Evolutionary conservation across 1,140 invertebrate genomes (phyloP), one percentile per base, ranked within the genome.

Genomic region (Epicauta chinensis): DNA sequence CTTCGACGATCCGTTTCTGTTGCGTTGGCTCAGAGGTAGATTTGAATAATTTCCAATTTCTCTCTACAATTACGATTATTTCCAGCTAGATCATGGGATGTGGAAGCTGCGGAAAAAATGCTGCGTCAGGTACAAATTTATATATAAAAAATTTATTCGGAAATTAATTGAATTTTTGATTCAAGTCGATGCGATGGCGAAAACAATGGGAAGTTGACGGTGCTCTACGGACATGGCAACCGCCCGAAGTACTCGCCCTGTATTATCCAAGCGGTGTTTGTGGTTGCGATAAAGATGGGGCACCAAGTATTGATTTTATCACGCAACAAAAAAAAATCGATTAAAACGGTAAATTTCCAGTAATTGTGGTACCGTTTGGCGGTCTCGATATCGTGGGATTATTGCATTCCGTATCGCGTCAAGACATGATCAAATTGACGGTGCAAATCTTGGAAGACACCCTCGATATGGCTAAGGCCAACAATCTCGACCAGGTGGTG

Each of bases 241-340:
- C 81, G 1, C 87, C 89, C 1, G 80, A 86, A 66, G 76, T 82
- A 0, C 62, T 93, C 6, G 69, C 75, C 13, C 79, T 82, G 51
- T 86, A 89, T 68, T 80, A 87, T 60, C 87, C 89, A 0, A 83
- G 83, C 37, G 91, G 91, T 41, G 67, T 80, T 1, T 76, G 77
- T 45, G 91, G 91, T 2, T 84, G 78, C 56, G 91, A 93, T 63
- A 91, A 89, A 60, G 85, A 91, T 59, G 89, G 89, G n/a, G 82
- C 84, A 15, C 89, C 91, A 66, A 71, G 85, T 87, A 73, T 67
- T 53, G 41, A 37, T 52, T 43, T 13, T 50, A 37, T 11, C 2
- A 43, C 13, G 15, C 32, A 4, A 16, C 10, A 35, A 39, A 37
- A 17, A 14, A 37, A 32, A n/a, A 16, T 48, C 17, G 15, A 36